Evolutionary conservation across 2,113 vertebrate species (phyloP), one percentile per base, ranked within the genome.

Genomic region (Chlamydotis undulata): DNA sequence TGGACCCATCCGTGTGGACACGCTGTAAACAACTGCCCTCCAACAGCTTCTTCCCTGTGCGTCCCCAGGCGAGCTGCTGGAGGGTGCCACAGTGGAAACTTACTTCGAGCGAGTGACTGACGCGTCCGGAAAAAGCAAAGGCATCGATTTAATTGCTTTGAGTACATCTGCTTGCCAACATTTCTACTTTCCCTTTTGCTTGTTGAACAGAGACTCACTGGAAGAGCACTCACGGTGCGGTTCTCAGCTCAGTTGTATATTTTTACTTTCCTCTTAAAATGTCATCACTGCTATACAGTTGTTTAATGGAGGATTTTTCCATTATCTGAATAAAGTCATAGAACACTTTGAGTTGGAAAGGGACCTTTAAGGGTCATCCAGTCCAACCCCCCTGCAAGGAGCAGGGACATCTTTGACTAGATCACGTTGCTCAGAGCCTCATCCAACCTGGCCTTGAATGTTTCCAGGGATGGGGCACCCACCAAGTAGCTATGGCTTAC

Each of bases 31-130:
- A 83, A 1, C 47, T 45, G 45, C 35, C 56, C 29, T 87, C 37
- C 57, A 10, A 2, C 52, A 84, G 71, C 67, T 68, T 43, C 76
- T 94, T 93, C 55, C 45, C 33, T 1, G 1, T 0, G 0, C 16
- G 4, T 73, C 61, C 64, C 11, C 21, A 1, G 1, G 2, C 0
- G 0, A 64, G 50, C 76, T 41, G 49, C 78, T 76, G 31, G 39
- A 69, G 81, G 19, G 23, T 21, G 28, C 25, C 60, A 52, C 23
- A 45, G 43, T 70, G 76, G 69, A 92, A 92, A 78, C 60, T 90
- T 77, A 33, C 2, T 86, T 81, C 8, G 12, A 93, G 49, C 4
- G 2, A n/a, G n/a, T 12, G 47, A 41, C 26, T 76, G 65, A 63
- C 0, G 1, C 43, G 67, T 59, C 45, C 3, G 1, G 89, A 77